These are phyloP conservation scores for Amorpha juglandis DNA, from an alignment of 2,888 invertebrate genomes.

Conservation along the genomic window DNA sequence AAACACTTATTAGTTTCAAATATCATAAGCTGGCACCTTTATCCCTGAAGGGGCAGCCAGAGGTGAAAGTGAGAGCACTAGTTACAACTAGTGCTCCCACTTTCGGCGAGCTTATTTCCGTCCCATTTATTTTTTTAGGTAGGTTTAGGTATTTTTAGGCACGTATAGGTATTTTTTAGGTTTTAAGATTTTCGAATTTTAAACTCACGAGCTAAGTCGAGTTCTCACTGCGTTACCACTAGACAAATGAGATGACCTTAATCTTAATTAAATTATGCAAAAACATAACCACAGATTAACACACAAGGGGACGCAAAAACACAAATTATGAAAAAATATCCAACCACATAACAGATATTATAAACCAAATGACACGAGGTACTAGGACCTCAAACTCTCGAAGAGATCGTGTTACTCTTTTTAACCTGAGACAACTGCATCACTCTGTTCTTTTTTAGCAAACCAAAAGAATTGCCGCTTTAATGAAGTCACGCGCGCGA, in stretches of 20 bases:
- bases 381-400: conserved; percentile 61
- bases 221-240: too few relatives aligned
- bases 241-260: not conserved
- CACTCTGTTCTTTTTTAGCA: conserved; percentile 50
- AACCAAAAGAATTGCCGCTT: conserved; percentile 56
- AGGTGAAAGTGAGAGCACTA: too few relatives aligned
- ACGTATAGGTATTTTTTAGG: too few relatives aligned
- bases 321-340: conserved; percentile 43
- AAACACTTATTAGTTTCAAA: too few relatives aligned
- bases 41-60: too few relatives aligned
- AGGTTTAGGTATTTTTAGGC: too few relatives aligned
- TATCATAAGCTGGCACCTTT: too few relatives aligned
- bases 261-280: not conserved
- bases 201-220: too few relatives aligned
- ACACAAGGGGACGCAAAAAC: not conserved
- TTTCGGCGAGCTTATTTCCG: too few relatives aligned
- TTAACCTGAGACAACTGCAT: conserved; percentile 39
- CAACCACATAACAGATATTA: conserved; percentile 74
- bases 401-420: conserved; percentile 47
- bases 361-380: conserved; percentile 73
- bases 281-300: not conserved
- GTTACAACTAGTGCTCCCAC: too few relatives aligned
- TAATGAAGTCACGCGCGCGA: conserved; percentile 68
- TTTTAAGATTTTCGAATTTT: too few relatives aligned
- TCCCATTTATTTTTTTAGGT: too few relatives aligned